Conservation (phyloP, 2,888 invertebrate genomes). For the Drosophila maculinotata region DNA sequence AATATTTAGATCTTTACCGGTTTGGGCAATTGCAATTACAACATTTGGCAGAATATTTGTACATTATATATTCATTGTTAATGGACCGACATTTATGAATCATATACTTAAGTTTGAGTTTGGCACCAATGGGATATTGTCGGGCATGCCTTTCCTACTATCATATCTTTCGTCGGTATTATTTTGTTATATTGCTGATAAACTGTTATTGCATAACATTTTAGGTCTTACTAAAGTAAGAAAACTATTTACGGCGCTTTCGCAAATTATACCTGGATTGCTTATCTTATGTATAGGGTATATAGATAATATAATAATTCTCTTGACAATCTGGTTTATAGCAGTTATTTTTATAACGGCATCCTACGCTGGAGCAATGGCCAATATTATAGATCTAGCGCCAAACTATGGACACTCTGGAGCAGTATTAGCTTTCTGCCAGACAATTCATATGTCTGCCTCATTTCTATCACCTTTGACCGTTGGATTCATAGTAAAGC, state of each 20-base stretch:
- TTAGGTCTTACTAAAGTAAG: constrained; percentile 88
- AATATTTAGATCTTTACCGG: constrained; percentile 88
- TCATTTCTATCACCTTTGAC: constrained; percentile 89
- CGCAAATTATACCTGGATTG: constrained; percentile 89
- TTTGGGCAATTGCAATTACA: constrained; percentile 90
- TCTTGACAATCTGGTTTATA: constrained; percentile 88
- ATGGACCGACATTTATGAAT: constrained; percentile 90
- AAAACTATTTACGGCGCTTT: constrained; percentile 89
- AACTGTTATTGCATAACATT: constrained; percentile 87
- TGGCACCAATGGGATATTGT: constrained; percentile 89
- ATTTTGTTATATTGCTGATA: constrained; percentile 89
- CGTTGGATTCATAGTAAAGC: constrained; percentile 87
- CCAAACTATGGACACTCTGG: constrained; percentile 89
- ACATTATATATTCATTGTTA: constrained; percentile 90
- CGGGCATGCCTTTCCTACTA: constrained; percentile 89
- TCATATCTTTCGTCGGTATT: constrained; percentile 90
- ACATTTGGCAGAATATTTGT: constrained; percentile 92
- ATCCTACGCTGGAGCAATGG: constrained; percentile 91
- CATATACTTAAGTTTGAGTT: constrained; percentile 89
- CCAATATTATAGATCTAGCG: constrained; percentile 91
- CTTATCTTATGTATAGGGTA: constrained; percentile 88
- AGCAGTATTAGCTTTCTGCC: constrained; percentile 90
- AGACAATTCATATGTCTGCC: constrained; percentile 92
- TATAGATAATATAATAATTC: constrained; percentile 87
- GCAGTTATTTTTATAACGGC: constrained; percentile 90